These are phyloP conservation scores for Ciconia boyciana DNA, from an alignment of 2,113 vertebrate genomes.

Conservation along the genomic window DNA sequence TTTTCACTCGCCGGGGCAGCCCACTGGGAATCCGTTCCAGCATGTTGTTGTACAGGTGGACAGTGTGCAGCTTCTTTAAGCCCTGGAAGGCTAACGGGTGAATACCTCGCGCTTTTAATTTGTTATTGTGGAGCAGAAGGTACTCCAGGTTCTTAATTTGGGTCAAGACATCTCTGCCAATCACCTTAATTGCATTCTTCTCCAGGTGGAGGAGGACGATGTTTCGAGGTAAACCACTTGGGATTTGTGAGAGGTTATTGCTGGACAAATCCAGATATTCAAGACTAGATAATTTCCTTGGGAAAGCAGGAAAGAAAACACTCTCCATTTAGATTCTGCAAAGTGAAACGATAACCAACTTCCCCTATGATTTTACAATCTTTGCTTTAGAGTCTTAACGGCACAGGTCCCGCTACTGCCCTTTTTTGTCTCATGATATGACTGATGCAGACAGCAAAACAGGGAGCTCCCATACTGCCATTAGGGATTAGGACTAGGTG, in stretches of 20 bases:
- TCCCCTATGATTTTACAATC: neutral
- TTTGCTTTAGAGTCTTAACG: neutral
- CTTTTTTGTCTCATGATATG: neutral
- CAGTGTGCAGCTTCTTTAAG: conserved; percentile 93
- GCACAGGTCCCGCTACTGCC: neutral
- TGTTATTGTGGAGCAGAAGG: conserved; percentile 95
- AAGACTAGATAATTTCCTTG: conserved; percentile 88
- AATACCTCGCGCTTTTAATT: conserved; percentile 86
- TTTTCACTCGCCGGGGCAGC: conserved; percentile 90
- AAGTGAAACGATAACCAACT: neutral
- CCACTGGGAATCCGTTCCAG: conserved; percentile 90
- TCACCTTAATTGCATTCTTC: conserved; percentile 88
- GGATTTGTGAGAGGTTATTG: conserved; percentile 91
- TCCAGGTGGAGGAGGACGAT: conserved; percentile 94
- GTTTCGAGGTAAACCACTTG: conserved; percentile 88
- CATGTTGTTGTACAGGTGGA: conserved; percentile 95
- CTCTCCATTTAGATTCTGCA: neutral
- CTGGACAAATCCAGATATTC: conserved; percentile 96
- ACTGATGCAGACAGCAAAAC: neutral
- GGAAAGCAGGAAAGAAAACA: conserved; percentile 41
- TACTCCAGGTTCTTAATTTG: conserved; percentile 92
- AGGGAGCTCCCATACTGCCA: neutral
- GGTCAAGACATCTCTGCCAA: conserved; percentile 81
- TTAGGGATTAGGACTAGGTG: neutral
- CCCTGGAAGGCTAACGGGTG: conserved; percentile 89